Base-by-base conservation (phyloP, 1,140 invertebrate species). In the Lamellibrachia luymesi region DNA sequence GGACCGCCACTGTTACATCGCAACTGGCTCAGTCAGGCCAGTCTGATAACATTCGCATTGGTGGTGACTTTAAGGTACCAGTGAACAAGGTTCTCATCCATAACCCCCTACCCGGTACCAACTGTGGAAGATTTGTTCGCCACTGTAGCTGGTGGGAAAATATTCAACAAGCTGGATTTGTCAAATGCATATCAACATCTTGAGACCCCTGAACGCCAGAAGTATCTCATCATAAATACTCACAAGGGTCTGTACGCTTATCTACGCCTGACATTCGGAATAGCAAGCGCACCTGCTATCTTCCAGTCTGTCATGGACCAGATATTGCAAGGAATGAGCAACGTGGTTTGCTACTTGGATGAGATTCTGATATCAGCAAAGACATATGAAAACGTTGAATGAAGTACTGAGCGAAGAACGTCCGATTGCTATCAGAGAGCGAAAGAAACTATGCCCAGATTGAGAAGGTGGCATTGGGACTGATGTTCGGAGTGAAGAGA, bases 251-350 rank as follows among this genome's bases (percentile, higher is more conserved):
- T 92, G 5, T 92, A 50, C 10, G 27, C 27, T 8, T n/a, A 38
- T 22, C 22, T n/a, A 49, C 91, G 91, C 22, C 49, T 91, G 38
- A 17, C 17, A 17, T 91, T 22, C 49, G 91, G 91, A 91, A 49
- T 91, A 17, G 50, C 25, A 91, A 91, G 25, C 50, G 91, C 91
- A 17, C 91, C 27, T 38, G 27, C 91, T 51, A 51, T 92, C 10
- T 92, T 92, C 51, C 91, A 92, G 51, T n/a, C 50, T 6, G 38
- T 51, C 50, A 92, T 92, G 91, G 91, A 92, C 51, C 38, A 22
- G 51, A 92, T 92, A 5, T 51, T 92, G 52, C 52, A 56, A 7
- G 52, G 52, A 56, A 56, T 56, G 6, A 92, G 91, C 91, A 50
- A 92, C 10, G 50, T 50, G 51, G n/a, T 92, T 5, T 50, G 38